Percentiles rank a stretch among this genome's conserved stretches.
Conservation (phyloP, 1,140 invertebrate genomes). For the Macrosteles quadrilineatus region DNA sequence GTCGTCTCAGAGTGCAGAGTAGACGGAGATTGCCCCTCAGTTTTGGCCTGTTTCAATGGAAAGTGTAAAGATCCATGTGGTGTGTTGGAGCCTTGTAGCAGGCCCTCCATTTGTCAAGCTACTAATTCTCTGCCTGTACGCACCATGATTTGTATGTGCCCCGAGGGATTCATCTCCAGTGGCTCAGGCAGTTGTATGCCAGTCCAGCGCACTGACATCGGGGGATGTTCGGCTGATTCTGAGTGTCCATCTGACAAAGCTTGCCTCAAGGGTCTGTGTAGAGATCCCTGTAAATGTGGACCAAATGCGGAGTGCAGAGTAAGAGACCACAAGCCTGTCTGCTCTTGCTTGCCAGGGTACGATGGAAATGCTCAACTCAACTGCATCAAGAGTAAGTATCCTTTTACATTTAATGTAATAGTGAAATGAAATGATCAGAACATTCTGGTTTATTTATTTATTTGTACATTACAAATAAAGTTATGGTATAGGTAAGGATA, state of each 20-base stretch:
- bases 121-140: conserved; percentile 71
- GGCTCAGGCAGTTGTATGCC: conserved; percentile 77
- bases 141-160: conserved; percentile 87
- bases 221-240: conserved; percentile 71
- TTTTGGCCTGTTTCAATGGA: conserved; percentile 76
- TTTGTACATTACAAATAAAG: background rate
- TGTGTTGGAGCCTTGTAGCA: conserved; percentile 73
- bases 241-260: conserved; percentile 74
- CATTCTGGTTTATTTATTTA: background rate
- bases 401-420: background rate
- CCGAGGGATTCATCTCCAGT: conserved; percentile 81
- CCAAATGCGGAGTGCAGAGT: conserved; percentile 78
- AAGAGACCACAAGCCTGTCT: conserved; percentile 79
- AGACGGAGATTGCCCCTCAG: conserved; percentile 79
- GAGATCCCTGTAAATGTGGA: conserved; percentile 79
- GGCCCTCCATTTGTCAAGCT: conserved; percentile 78
- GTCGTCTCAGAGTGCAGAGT: conserved; percentile 72
- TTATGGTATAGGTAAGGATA: too few species aligned
- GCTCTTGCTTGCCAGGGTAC: conserved; percentile 76
- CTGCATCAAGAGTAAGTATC: conserved; percentile 61
- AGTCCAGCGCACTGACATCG: conserved; percentile 62
- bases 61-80: conserved; percentile 83
- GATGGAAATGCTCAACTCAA: conserved; percentile 78
- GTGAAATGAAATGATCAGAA: conserved; percentile 5
- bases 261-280: conserved; percentile 77